Percentiles rank a stretch among this genome's conserved stretches.
These are phyloP conservation scores for Lamellibrachia satsuma DNA, from an alignment of 2,888 invertebrate genomes.

Conservation along the genomic window DNA sequence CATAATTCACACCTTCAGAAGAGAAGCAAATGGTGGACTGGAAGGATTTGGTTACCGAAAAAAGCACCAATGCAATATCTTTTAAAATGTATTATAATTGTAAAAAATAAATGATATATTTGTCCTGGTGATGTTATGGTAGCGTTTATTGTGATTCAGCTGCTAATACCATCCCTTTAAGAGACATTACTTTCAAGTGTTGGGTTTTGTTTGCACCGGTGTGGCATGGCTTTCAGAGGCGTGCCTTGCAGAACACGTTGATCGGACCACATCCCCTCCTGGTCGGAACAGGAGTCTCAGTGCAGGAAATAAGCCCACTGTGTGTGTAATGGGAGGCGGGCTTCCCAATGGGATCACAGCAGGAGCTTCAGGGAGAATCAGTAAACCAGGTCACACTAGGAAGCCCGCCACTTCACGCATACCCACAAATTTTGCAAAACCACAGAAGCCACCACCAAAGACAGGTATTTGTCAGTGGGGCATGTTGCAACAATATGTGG, in stretches of 20 bases:
- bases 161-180: neutral
- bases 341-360: neutral
- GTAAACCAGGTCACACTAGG: neutral
- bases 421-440: neutral
- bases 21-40: no score
- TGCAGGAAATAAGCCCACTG: neutral
- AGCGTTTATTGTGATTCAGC: neutral
- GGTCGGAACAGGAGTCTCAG: neutral
- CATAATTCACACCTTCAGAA: no score
- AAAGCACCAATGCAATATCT: no score
- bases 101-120: neutral
- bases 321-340: neutral
- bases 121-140: neutral
- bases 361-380: neutral
- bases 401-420: neutral
- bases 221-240: conserved; percentile 11
- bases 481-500: neutral
- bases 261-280: neutral
- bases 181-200: neutral
- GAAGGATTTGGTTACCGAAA: no score
- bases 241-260: neutral
- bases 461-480: neutral
- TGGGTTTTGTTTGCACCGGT: neutral
- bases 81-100: neutral
- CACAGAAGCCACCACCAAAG: neutral